Conservation (phyloP, 1,140 invertebrate genomes). For the Drosophila tani region DNA sequence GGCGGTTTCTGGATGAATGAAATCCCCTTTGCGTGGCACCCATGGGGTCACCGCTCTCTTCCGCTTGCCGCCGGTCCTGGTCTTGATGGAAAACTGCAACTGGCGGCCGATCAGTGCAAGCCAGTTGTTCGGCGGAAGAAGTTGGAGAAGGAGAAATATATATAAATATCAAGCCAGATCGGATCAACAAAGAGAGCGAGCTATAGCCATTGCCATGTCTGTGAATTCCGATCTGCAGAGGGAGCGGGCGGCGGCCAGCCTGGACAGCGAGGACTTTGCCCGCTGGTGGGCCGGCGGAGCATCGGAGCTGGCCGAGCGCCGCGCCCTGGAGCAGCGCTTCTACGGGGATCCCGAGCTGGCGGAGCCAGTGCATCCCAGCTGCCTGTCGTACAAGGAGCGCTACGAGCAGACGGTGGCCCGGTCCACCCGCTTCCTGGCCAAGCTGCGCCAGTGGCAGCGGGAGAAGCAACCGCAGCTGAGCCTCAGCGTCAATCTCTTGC, state of each 20-base stretch:
- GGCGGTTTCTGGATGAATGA: too few species aligned
- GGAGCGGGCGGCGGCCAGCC: constrained; percentile 91
- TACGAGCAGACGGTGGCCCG: constrained; percentile 92
- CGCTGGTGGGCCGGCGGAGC: constrained; percentile 91
- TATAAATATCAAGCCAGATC: too few species aligned
- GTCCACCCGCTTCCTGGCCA: constrained; percentile 89
- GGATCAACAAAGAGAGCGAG: not conserved
- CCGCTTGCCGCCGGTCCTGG: not conserved
- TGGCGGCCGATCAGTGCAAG: constrained; percentile 1
- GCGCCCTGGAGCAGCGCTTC: constrained; percentile 88
- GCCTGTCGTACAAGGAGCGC: constrained; percentile 93
- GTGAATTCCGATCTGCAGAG: constrained; percentile 87
- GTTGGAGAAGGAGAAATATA: not conserved
- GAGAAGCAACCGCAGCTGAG: constrained; percentile 6
- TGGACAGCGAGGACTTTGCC: constrained; percentile 91
- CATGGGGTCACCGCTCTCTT: not conserved
- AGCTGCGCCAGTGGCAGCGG: constrained; percentile 89
- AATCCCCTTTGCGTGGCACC: not conserved
- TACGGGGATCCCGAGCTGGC: constrained; percentile 89
- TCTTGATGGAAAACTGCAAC: not conserved
- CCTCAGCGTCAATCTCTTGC: constrained; percentile 28
- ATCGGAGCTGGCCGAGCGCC: constrained; percentile 86
- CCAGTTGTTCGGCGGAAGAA: not conserved
- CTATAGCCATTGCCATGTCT: constrained; percentile 21
- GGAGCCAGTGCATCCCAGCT: constrained; percentile 90